These are phyloP conservation scores for Drosophila ananassae DNA, from an alignment of 1,140 invertebrate species.

Conservation along the genomic window DNA sequence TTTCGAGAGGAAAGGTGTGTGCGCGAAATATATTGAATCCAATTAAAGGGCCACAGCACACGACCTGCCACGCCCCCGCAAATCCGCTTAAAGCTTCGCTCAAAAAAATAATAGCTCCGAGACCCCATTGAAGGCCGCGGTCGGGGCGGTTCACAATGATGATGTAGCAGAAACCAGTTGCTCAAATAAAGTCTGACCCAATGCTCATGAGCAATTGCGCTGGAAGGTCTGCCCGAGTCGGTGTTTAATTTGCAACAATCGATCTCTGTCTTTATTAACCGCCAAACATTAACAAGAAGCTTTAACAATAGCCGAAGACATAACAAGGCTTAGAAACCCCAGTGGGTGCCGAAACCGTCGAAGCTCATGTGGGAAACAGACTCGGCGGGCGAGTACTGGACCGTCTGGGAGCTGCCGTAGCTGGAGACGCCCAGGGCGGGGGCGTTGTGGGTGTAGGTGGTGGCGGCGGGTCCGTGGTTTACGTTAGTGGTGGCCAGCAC, in stretches of 20 bases:
- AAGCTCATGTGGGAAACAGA: conserved; percentile 85
- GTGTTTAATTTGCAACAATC: conserved; percentile 55
- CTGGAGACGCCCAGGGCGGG: conserved; percentile 80
- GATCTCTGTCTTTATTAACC: conserved; percentile 55
- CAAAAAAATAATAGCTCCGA: conserved; percentile 1
- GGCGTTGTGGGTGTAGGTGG: conserved; percentile 81
- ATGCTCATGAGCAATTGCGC: conserved; percentile 16
- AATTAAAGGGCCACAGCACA: conserved; percentile 71
- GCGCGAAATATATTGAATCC: conserved; percentile 66
- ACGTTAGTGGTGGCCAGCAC: conserved; percentile 66
- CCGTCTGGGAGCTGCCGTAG: conserved; percentile 82
- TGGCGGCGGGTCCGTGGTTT: conserved; percentile 73
- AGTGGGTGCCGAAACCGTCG: conserved; percentile 85
- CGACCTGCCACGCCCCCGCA: conserved; percentile 54
- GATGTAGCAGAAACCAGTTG: conserved; percentile 59
- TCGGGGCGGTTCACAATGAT: conserved; percentile 21
- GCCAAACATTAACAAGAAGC: conserved; percentile 63
- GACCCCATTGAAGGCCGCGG: conserved; percentile 48
- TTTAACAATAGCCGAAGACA: conserved; percentile 24
- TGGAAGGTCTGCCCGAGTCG: conserved; percentile 43
- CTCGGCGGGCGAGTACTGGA: conserved; percentile 85
- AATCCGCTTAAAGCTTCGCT: conserved; percentile 48
- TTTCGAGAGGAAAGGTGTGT: conserved; percentile 36
- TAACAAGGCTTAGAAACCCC: conserved; percentile 84
- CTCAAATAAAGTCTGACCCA: conserved; percentile 33